Conservation (phyloP, 2,113 vertebrate species). For the Bagarius yarrelli region DNA sequence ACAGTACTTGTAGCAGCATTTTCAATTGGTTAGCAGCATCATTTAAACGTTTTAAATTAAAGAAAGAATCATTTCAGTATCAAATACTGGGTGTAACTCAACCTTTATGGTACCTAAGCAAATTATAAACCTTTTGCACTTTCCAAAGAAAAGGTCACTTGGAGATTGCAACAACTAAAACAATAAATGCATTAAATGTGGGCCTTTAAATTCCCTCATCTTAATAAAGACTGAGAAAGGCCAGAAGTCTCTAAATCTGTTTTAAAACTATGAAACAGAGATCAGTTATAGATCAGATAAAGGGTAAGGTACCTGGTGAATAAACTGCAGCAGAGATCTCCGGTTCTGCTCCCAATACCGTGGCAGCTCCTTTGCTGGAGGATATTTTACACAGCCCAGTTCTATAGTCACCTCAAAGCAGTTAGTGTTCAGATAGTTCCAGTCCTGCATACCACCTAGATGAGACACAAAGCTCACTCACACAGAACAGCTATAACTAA, state of each 20-base stretch:
- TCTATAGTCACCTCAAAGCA: constrained; percentile 98
- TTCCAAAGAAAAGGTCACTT: too few species aligned
- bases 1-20: too few species aligned
- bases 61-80: too few species aligned
- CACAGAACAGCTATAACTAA: not conserved
- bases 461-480: not conserved
- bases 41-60: too few species aligned
- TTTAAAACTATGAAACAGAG: not conserved
- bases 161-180: too few species aligned
- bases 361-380: constrained; percentile 79
- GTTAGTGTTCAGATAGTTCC: constrained; percentile 97
- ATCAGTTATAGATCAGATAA: not conserved
- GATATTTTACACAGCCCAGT: constrained; percentile 91
- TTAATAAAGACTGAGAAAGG: not conserved
- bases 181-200: too few species aligned
- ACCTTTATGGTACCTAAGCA: too few species aligned
- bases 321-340: constrained; percentile 84
- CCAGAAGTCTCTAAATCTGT: too few species aligned
- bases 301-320: constrained; percentile 80
- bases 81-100: too few species aligned
- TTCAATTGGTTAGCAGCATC: too few species aligned
- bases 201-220: too few species aligned
- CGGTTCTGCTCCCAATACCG: constrained; percentile 89
- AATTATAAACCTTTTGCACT: too few species aligned
- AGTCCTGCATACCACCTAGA: constrained; percentile 98